Percentiles rank a stretch among this genome's conserved stretches.
Conservation (phyloP, 2,113 vertebrate genomes). For the Empidonax alnorum region DNA sequence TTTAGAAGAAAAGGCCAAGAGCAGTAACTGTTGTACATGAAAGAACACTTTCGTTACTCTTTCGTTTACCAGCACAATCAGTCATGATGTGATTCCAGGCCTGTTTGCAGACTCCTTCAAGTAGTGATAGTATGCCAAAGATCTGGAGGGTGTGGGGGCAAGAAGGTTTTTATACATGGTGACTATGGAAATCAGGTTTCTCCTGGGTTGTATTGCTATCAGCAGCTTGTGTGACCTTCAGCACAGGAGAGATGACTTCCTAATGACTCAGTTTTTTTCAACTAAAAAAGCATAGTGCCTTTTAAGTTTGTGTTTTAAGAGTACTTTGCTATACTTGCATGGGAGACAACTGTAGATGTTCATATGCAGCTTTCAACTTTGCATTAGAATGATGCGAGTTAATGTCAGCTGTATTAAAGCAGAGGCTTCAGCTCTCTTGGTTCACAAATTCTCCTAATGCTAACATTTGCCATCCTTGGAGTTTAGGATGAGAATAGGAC, state of each 20-base stretch:
- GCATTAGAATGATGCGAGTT: background rate
- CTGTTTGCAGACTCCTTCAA: background rate
- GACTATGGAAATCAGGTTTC: background rate
- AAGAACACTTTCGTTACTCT: background rate
- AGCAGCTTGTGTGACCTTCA: background rate
- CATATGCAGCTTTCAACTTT: background rate
- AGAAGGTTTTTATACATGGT: background rate
- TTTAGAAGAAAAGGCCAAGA: background rate
- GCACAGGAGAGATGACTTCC: background rate
- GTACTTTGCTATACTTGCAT: background rate
- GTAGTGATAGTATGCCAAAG: background rate
- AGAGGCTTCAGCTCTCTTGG: background rate
- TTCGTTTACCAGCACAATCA: background rate
- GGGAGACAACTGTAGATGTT: background rate
- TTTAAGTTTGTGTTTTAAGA: background rate
- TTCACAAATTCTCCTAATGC: background rate
- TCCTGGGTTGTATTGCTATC: background rate
- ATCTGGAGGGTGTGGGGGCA: fast-evolving
- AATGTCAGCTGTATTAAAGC: background rate
- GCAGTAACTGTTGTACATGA: background rate
- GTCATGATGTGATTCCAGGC: background rate
- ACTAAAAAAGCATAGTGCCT: background rate
- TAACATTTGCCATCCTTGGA: background rate
- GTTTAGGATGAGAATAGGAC: background rate
- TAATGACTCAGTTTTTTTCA: background rate